Percentiles rank a stretch among this genome's conserved stretches.
phyloP scores from a whole-genome alignment of 2,113 vertebrate genomes.

The Microcebus ravelobensis region DNA sequence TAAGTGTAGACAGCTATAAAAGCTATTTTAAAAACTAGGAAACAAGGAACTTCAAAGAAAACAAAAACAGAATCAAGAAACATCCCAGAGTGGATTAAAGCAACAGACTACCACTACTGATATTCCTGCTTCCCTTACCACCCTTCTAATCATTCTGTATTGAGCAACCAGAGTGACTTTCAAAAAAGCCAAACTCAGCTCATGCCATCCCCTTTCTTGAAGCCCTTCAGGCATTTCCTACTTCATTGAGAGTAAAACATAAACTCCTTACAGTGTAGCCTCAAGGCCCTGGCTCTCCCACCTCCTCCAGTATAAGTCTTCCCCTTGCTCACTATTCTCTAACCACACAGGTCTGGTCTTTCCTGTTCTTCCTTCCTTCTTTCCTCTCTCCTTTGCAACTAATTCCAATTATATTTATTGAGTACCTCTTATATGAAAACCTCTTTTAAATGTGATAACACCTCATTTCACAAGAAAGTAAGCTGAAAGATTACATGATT shows the following conservation, averaged over 20 bases:
- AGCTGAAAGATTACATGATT: neutral
- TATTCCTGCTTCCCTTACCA: neutral
- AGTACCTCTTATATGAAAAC: neutral
- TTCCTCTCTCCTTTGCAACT: neutral
- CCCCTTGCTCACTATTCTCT: neutral
- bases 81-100: neutral
- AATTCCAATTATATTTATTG: slow-evolving; percentile 29
- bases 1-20: neutral
- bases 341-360: neutral
- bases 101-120: neutral
- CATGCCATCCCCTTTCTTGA: neutral
- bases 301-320: neutral
- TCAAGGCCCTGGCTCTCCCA: neutral
- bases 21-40: neutral
- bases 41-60: slow-evolving; percentile 42
- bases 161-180: neutral
- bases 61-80: slow-evolving; percentile 47
- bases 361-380: neutral
- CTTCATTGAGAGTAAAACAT: neutral
- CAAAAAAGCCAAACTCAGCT: neutral
- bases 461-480: slow-evolving; percentile 36
- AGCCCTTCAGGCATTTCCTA: neutral
- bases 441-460: slow-evolving; percentile 27
- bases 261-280: neutral
- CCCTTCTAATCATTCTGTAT: neutral